Base-by-base conservation (phyloP, 2,888 invertebrate species). In the Andrena hattorfiana region DNA sequence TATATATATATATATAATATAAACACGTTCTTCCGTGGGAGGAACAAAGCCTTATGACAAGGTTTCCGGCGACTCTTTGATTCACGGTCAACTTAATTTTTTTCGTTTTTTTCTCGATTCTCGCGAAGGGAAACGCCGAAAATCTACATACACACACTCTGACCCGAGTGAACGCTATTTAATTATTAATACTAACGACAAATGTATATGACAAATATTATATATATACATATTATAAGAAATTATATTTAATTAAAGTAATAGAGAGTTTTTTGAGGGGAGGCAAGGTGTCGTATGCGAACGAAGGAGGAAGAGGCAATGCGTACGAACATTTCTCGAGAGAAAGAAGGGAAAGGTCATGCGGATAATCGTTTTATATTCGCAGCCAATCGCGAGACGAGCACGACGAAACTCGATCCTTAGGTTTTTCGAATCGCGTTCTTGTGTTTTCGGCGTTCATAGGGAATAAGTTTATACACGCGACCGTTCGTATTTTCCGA, bases 221-320 rank as follows among this genome's bases (percentile, higher is more conserved):
- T 82, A 80, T 83, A 84, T 79, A 81, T 85, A 88, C 81, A 83
- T 82, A 84, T 85, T 87, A 86, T 86, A 82, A 84, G 81, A 90
- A 89, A 85, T 86, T 89, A 89, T 90, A 89, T 89, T 91, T 89
- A 90, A 89, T 85, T 90, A 89, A 89, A 64, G 66, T 77, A 59
- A 59, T 87, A 88, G 83, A n/a, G 56, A 56, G 56, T 85, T 87
- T 88, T 85, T 87, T 70, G 78, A 79, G 28, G 64, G 48, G 79
- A 83, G 81, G 87, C 70, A 60, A 70, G 48, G 75, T 49, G 80
- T 69, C 62, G 26, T 54, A 63, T n/a, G 68, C 64, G 68, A 83
- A 42, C 32, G 68, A 64, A 62, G 23, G 54, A 51, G 26, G 56
- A 62, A n/a, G 35, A 54, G 16, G 51, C 35, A 28, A 54, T 48